These are phyloP conservation scores for Gymnothorax reevesii DNA, from an alignment of 2,797 vertebrate species.

Conservation along the genomic window DNA sequence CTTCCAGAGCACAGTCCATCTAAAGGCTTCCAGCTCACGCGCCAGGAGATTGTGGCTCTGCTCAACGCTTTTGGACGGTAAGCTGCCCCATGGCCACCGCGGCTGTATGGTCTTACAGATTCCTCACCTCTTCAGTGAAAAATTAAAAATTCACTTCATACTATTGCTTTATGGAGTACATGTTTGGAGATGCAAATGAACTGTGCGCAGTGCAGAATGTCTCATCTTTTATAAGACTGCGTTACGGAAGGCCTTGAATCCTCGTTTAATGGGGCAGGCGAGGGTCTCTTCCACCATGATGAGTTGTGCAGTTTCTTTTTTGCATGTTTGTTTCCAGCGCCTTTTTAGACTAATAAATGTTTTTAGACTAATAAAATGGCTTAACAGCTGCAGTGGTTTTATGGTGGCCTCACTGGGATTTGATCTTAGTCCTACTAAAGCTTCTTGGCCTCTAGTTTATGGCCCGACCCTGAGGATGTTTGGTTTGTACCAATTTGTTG, in stretches of 20 bases:
- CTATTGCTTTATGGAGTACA: too few species aligned
- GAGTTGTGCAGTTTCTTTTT: neutral
- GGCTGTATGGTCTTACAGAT: neutral
- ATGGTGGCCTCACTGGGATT: too few species aligned
- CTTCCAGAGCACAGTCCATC: constrained; percentile 88
- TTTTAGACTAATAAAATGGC: too few species aligned
- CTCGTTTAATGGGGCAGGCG: neutral
- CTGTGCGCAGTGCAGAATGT: neutral
- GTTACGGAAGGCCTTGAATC: neutral
- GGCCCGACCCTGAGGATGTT: too few species aligned
- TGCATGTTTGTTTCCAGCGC: too few species aligned
- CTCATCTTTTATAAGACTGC: too few species aligned
- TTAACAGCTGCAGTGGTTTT: too few species aligned
- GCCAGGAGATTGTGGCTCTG: constrained; percentile 92
- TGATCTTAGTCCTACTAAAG: too few species aligned
- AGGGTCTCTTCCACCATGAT: neutral
- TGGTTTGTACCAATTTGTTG: neutral
- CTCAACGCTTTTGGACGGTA: constrained; percentile 90
- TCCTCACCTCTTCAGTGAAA: neutral
- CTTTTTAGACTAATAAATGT: neutral
- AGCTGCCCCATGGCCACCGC: constrained; percentile 26
- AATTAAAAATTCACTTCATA: too few species aligned
- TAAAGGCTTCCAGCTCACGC: constrained; percentile 91
- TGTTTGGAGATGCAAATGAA: neutral
- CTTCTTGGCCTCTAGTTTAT: too few species aligned